Conservation (phyloP, 1,140 invertebrate species). For the Pseudomyrmex dendroicus region DNA sequence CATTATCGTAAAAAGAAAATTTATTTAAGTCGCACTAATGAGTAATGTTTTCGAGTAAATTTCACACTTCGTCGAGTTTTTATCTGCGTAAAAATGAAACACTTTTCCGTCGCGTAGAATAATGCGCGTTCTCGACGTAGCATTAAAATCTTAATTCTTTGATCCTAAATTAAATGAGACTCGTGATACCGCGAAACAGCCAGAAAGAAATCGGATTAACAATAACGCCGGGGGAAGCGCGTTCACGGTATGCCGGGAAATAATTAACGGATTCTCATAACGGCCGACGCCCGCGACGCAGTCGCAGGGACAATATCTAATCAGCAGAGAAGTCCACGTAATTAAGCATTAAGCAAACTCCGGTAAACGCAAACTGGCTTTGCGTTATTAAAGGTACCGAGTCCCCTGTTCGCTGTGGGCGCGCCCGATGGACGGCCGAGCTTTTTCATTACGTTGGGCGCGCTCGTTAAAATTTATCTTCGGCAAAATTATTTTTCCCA, state of each 20-base stretch:
- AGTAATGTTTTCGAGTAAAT: not conserved
- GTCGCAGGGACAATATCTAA: conserved; percentile 70
- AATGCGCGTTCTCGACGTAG: not conserved
- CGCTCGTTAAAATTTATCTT: conserved; percentile 54
- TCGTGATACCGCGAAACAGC: conserved; percentile 48
- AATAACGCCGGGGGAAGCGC: conserved; percentile 28
- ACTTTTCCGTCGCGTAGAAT: not conserved
- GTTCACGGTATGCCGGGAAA: conserved; percentile 52
- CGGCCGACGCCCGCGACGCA: conserved; percentile 31
- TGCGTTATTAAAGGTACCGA: conserved; percentile 68
- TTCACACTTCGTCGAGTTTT: not conserved
- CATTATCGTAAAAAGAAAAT: too few species aligned
- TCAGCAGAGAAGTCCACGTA: conserved; percentile 66
- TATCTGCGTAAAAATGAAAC: conserved; percentile 5
- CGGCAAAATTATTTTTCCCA: conserved; percentile 13
- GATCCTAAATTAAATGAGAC: conserved; percentile 59
- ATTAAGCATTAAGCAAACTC: conserved; percentile 71
- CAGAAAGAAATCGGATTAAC: conserved; percentile 58
- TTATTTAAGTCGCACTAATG: not conserved
- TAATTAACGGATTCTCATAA: conserved; percentile 70
- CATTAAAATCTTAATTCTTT: conserved; percentile 55
- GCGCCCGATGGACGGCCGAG: conserved; percentile 33
- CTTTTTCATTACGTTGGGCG: conserved; percentile 48
- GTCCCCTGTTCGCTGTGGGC: conserved; percentile 9
- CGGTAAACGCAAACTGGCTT: conserved; percentile 67